These are phyloP conservation scores for Chionodraco myersi DNA, from an alignment of 2,113 vertebrate genomes.

Conservation along the genomic window DNA sequence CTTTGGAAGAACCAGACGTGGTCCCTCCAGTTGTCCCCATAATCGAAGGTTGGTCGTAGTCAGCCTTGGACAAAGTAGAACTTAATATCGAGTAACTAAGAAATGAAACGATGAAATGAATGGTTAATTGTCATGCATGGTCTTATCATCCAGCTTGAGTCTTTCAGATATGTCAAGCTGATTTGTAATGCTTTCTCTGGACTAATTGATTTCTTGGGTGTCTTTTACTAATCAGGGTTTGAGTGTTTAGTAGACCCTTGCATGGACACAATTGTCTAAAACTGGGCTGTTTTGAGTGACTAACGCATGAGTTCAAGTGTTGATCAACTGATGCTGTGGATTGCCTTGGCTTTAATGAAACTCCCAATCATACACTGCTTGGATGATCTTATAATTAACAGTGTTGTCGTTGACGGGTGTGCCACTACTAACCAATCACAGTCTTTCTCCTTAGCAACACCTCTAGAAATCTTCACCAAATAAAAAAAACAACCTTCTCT, in stretches of 20 bases:
- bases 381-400: slow-evolving; percentile 67
- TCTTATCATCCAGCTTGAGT: slow-evolving; percentile 31
- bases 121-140: slow-evolving; percentile 44
- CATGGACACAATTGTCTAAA: slow-evolving; percentile 69
- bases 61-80: slow-evolving; percentile 49
- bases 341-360: slow-evolving; percentile 45
- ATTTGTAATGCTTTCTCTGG: slow-evolving; percentile 14
- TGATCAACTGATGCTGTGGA: slow-evolving; percentile 42
- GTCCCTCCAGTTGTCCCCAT: slow-evolving; percentile 48
- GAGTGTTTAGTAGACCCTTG: slow-evolving; percentile 48
- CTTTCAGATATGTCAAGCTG: slow-evolving; percentile 33
- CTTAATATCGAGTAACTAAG: slow-evolving; percentile 19
- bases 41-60: slow-evolving; percentile 84
- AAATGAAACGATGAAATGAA: not conserved
- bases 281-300: slow-evolving; percentile 64
- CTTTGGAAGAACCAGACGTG: slow-evolving; percentile 61
- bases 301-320: slow-evolving; percentile 59
- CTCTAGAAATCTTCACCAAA: slow-evolving; percentile 30
- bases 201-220: slow-evolving; percentile 25
- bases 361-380: slow-evolving; percentile 33
- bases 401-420: slow-evolving; percentile 54
- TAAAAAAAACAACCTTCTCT: slow-evolving; percentile 16
- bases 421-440: slow-evolving; percentile 73
- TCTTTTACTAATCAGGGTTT: slow-evolving; percentile 18
- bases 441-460: slow-evolving; percentile 57